Evolutionary conservation across 2,113 vertebrate genomes (phyloP).

Genomic region (Leptosomus discolor): DNA sequence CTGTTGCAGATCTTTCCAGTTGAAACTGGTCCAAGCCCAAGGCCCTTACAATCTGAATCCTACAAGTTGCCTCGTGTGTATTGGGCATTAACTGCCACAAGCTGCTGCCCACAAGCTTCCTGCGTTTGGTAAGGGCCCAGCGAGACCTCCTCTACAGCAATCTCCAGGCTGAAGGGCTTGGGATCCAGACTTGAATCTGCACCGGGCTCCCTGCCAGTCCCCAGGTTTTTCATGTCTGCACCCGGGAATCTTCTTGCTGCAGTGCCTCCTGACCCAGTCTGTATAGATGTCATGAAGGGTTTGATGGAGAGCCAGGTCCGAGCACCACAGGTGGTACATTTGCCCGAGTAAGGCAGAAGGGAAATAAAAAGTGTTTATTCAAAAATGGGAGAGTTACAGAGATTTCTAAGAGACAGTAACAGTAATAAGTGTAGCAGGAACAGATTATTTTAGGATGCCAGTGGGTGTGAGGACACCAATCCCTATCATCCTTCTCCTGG

Average conservation of each 20-base stretch:
- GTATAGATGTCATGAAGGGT: not conserved
- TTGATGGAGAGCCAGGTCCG: not conserved
- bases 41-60: not conserved
- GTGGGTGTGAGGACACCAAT: slow-evolving; percentile 26
- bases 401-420: not conserved
- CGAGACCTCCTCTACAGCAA: not conserved
- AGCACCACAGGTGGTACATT: not conserved
- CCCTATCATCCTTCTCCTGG: not conserved
- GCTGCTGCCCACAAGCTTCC: not conserved
- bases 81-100: not conserved
- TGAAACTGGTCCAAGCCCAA: not conserved
- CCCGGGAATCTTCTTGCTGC: not conserved
- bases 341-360: not conserved
- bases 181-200: not conserved
- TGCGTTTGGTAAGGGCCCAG: not conserved
- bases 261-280: not conserved
- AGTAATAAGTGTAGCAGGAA: not conserved
- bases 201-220: not conserved
- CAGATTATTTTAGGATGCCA: slow-evolving; percentile 19
- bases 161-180: not conserved
- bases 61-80: not conserved
- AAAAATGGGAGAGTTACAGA: not conserved
- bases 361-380: not conserved
- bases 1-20: not conserved
- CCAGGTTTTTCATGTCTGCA: not conserved